Percentiles rank a stretch among this genome's conserved stretches.
These are phyloP conservation scores for Drosophila albomicans DNA, from an alignment of 1,140 invertebrate genomes.

Conservation along the genomic window DNA sequence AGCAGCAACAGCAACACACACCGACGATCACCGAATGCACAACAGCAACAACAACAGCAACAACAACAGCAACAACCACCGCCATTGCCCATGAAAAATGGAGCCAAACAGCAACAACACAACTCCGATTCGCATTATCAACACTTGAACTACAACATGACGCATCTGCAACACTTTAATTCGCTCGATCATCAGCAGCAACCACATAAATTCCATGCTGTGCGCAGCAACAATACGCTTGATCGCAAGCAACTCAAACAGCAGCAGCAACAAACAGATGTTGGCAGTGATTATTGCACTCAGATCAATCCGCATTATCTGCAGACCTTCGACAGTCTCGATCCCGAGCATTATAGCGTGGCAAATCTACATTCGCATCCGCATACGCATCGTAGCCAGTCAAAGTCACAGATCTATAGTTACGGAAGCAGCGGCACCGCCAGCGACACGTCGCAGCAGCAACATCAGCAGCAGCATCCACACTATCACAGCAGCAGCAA, in stretches of 20 bases:
- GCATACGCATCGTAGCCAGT: conserved; percentile 73
- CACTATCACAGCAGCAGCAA: conserved; percentile 73
- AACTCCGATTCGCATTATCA: conserved; percentile 72
- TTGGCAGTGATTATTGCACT: conserved; percentile 67
- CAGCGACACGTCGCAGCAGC: conserved; percentile 48
- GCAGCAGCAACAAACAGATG: conserved; percentile 9
- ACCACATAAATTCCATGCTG: conserved; percentile 50
- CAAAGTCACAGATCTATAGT: conserved; percentile 81
- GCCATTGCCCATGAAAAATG: conserved; percentile 74
- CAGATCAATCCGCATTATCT: conserved; percentile 82
- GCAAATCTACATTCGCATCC: conserved; percentile 71
- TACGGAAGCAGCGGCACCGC: conserved; percentile 76
- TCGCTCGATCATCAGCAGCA: conserved; percentile 39
- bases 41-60: conserved; percentile 47
- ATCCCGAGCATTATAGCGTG: conserved; percentile 77
- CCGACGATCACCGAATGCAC: conserved; percentile 54
- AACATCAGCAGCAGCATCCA: conserved; percentile 58
- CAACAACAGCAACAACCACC: conserved; percentile 65
- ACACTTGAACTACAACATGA: conserved; percentile 71
- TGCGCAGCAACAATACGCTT: conserved; percentile 67
- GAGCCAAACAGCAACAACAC: conserved; percentile 55
- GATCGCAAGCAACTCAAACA: conserved; percentile 63
- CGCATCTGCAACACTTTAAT: conserved; percentile 51
- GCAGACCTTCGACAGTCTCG: conserved; percentile 80
- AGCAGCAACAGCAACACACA: conserved; percentile 57